Conservation (phyloP, 1,140 invertebrate genomes). For the Meloidogyne chitwoodi region DNA sequence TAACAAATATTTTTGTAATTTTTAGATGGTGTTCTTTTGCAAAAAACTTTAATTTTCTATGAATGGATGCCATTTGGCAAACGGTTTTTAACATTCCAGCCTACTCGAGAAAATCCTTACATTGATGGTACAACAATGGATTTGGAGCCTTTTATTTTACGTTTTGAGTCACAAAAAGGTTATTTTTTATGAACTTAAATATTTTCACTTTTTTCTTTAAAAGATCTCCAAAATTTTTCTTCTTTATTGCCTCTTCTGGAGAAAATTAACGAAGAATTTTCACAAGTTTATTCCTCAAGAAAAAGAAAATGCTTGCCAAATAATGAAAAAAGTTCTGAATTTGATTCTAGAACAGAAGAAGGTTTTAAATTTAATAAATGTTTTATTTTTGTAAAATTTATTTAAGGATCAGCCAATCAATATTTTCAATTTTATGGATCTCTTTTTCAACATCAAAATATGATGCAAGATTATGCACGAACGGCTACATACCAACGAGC, state of each 20-base stretch:
- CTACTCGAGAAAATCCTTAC: background rate
- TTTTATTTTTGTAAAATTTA: background rate
- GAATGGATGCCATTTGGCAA: background rate
- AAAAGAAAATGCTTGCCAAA: background rate
- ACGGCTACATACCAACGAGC: conserved; percentile 97
- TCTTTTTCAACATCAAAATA: conserved; percentile 97
- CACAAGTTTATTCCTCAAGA: background rate
- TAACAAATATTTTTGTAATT: background rate
- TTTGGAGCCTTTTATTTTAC: background rate
- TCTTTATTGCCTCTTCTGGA: background rate
- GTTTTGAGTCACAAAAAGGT: background rate
- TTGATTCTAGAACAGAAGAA: conserved; percentile 39
- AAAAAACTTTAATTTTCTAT: background rate
- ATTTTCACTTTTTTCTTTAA: background rate
- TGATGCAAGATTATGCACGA: conserved; percentile 96
- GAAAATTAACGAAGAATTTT: background rate
- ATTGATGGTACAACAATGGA: background rate
- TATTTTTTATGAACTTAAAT: background rate
- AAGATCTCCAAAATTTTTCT: background rate
- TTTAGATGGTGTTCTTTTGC: background rate
- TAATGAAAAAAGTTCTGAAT: conserved; percentile 24
- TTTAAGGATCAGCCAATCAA: conserved; percentile 36
- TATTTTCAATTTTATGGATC: conserved; percentile 81
- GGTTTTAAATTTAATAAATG: background rate
- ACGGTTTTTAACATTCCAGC: background rate